Evolutionary conservation across 2,888 invertebrate species (phyloP).

Genomic region (Altica lythri): DNA sequence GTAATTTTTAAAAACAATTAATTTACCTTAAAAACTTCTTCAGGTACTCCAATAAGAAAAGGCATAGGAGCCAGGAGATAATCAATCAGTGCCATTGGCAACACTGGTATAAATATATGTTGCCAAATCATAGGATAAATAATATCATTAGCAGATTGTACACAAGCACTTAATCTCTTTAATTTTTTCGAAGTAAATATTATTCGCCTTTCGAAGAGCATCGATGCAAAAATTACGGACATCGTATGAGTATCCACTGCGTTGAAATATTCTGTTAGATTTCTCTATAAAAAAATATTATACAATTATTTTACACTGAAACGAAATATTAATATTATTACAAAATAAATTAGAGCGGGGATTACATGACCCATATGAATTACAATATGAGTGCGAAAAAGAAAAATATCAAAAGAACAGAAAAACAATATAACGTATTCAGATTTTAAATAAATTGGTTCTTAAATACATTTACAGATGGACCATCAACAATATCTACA

Average conservation of each 20-base stretch:
- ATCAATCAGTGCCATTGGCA: conserved; percentile 87
- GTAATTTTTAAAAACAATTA: too few relatives aligned
- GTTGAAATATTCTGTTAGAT: conserved; percentile 96
- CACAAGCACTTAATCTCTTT: conserved; percentile 87
- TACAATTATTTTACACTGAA: neutral
- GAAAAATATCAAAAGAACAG: too few relatives aligned
- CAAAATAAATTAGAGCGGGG: too few relatives aligned
- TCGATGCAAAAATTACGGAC: conserved; percentile 93
- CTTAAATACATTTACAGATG: too few relatives aligned
- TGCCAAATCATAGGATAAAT: conserved; percentile 99
- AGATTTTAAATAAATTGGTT: too few relatives aligned
- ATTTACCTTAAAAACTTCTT: conserved; percentile 75
- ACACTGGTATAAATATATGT: conserved; percentile 95
- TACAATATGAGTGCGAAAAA: too few relatives aligned
- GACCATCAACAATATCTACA: too few relatives aligned
- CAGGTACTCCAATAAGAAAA: conserved; percentile 93
- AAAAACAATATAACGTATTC: too few relatives aligned
- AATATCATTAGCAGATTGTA: conserved; percentile 91
- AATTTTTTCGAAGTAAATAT: conserved; percentile 90
- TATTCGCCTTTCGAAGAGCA: conserved; percentile 92
- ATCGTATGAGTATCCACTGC: conserved; percentile 94
- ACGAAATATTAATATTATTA: neutral
- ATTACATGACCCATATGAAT: too few relatives aligned
- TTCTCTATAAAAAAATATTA: conserved; percentile 71
- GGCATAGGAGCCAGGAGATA: conserved; percentile 97